These are phyloP conservation scores for Numenius arquata DNA, from an alignment of 2,113 vertebrate species.

Conservation along the genomic window DNA sequence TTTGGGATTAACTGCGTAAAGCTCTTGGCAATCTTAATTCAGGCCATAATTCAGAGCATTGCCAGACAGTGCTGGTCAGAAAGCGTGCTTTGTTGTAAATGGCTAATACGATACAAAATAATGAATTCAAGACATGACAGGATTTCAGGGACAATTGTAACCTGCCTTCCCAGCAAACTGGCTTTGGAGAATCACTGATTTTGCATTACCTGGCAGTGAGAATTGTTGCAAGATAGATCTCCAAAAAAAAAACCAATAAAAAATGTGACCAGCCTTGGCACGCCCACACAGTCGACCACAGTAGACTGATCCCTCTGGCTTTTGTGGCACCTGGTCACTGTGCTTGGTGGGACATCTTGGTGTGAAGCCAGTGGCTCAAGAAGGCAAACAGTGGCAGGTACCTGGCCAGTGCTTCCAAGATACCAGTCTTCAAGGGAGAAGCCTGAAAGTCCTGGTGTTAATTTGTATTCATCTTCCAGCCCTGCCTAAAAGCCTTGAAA, in stretches of 20 bases:
- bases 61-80: background rate
- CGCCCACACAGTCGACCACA: background rate
- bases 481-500: background rate
- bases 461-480: background rate
- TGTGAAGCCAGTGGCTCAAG: background rate
- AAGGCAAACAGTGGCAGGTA: background rate
- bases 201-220: background rate
- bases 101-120: background rate
- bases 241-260: background rate
- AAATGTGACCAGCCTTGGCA: background rate
- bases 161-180: background rate
- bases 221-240: background rate
- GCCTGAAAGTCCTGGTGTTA: background rate
- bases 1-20: background rate
- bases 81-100: background rate
- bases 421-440: background rate
- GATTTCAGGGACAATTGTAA: background rate
- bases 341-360: background rate
- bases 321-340: background rate
- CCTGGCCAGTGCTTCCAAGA: background rate
- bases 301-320: background rate
- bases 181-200: background rate
- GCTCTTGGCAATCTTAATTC: background rate
- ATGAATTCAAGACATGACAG: background rate
- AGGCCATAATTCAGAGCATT: background rate